Conservation (phyloP, 2,888 invertebrate species). For the Hecatera dysodea region DNA sequence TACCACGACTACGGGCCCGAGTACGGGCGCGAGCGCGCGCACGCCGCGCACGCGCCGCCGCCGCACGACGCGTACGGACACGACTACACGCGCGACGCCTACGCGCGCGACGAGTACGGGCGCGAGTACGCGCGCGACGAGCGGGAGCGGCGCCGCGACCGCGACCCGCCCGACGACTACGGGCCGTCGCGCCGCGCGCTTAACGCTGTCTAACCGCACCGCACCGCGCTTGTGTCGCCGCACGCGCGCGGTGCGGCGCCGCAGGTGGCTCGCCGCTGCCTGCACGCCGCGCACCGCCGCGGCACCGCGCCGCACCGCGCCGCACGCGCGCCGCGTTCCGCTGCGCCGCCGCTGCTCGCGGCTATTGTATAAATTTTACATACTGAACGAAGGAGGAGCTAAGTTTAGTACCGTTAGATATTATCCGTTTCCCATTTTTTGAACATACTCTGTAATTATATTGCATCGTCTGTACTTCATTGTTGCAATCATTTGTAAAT, state of each 20-base stretch:
- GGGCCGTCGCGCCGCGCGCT: slow-evolving; percentile 93
- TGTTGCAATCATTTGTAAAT: slow-evolving; percentile 92
- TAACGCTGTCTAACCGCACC: slow-evolving; percentile 92
- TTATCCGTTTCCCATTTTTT: slow-evolving; percentile 90
- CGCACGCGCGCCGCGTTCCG: slow-evolving; percentile 92
- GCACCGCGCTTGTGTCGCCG: slow-evolving; percentile 86
- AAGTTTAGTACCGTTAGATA: slow-evolving; percentile 90
- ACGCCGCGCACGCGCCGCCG: slow-evolving; percentile 59
- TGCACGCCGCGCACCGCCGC: slow-evolving; percentile 80
- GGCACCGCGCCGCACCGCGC: slow-evolving; percentile 77
- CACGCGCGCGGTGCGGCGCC: slow-evolving; percentile 83
- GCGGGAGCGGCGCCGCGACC: slow-evolving; percentile 83
- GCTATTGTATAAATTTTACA: slow-evolving; percentile 86
- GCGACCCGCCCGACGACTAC: slow-evolving; percentile 89
- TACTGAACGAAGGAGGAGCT: slow-evolving; percentile 76
- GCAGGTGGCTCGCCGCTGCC: slow-evolving; percentile 86
- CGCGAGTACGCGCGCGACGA: slow-evolving; percentile 88
- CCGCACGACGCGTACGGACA: slow-evolving; percentile 79
- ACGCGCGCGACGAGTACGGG: slow-evolving; percentile 84
- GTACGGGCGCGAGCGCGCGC: slow-evolving; percentile 68
- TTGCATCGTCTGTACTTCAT: slow-evolving; percentile 90
- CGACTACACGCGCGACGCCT: slow-evolving; percentile 82
- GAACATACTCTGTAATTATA: slow-evolving; percentile 90
- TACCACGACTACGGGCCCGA: slow-evolving; percentile 69
- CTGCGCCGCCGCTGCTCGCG: slow-evolving; percentile 67